These are phyloP conservation scores for Champsocephalus gunnari DNA, from an alignment of 2,797 vertebrate genomes.

Conservation along the genomic window DNA sequence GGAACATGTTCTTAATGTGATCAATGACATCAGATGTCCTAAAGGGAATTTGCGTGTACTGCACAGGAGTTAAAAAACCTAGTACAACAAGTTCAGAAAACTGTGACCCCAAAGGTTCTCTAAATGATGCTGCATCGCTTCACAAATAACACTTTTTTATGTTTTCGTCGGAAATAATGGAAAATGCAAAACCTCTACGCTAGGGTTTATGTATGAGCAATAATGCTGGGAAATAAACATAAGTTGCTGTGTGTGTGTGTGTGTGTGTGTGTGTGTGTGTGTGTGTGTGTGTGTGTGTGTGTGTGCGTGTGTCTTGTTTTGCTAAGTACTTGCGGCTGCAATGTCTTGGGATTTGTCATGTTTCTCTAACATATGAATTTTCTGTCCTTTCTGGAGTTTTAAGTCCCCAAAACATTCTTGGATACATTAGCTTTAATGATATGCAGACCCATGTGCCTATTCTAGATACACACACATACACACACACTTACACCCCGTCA, in stretches of 20 bases:
- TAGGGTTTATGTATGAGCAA: slow-evolving; percentile 14
- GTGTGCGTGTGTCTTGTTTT: slow-evolving; percentile 11
- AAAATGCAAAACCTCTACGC: slow-evolving; percentile 3
- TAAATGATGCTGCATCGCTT: slow-evolving; percentile 8
- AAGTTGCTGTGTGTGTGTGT: background rate
- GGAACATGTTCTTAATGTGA: slow-evolving; percentile 44
- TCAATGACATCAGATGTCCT: slow-evolving; percentile 50
- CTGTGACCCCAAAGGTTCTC: slow-evolving; percentile 1
- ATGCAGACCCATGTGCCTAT: slow-evolving; percentile 53
- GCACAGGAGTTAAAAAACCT: slow-evolving; percentile 12
- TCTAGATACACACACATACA: slow-evolving; percentile 35
- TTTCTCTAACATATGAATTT: slow-evolving; percentile 46
- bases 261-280: too few species aligned
- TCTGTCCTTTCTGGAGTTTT: slow-evolving; percentile 27
- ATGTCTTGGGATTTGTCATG: slow-evolving; percentile 40
- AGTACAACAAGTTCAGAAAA: background rate
- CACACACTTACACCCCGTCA: slow-evolving; percentile 26
- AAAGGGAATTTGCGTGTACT: slow-evolving; percentile 22
- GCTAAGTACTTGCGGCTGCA: slow-evolving; percentile 23
- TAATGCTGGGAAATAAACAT: background rate
- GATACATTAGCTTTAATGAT: slow-evolving; percentile 61
- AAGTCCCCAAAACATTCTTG: slow-evolving; percentile 46
- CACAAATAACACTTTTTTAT: slow-evolving; percentile 8
- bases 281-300: too few species aligned
- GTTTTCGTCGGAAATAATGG: slow-evolving; percentile 1